Evolutionary conservation across 92 coral and sea anemone species (phyloP).

Genomic region (Zoanthus solanderi): DNA sequence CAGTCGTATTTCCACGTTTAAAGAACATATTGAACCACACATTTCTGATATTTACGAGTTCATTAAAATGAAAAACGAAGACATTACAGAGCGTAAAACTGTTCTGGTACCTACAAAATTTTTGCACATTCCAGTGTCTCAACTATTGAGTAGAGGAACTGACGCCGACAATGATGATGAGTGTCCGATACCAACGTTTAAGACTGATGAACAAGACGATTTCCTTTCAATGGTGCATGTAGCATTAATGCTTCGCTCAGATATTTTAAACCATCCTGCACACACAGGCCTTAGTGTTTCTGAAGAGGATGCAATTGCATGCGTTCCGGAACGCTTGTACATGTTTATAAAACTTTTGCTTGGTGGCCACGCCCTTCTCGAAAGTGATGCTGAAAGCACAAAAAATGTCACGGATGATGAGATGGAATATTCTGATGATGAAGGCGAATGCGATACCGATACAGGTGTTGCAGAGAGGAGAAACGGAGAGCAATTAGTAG

Average conservation of each 20-base stretch:
- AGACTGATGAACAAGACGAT: conserved; percentile 38
- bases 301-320: conserved; percentile 47
- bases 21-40: too few species aligned
- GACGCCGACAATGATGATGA: background rate
- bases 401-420: conserved; percentile 18
- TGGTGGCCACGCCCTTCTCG: conserved; percentile 53
- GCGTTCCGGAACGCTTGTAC: conserved; percentile 68
- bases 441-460: background rate
- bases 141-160: background rate
- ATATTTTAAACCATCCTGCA: conserved; percentile 42
- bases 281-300: conserved; percentile 48
- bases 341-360: conserved; percentile 58
- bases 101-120: conserved; percentile 38
- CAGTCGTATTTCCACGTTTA: too few species aligned
- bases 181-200: conserved; percentile 4
- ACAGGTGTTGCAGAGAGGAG: background rate
- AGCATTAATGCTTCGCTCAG: conserved; percentile 59
- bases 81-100: conserved; percentile 20
- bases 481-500: background rate
- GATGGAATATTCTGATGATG: conserved; percentile 15
- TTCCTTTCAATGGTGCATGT: conserved; percentile 67
- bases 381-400: conserved; percentile 2
- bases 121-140: conserved; percentile 33
- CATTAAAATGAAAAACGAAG: too few species aligned
- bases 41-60: too few species aligned